Conservation (phyloP, 2,113 vertebrate species). For the Antechinus stuartii region DNA sequence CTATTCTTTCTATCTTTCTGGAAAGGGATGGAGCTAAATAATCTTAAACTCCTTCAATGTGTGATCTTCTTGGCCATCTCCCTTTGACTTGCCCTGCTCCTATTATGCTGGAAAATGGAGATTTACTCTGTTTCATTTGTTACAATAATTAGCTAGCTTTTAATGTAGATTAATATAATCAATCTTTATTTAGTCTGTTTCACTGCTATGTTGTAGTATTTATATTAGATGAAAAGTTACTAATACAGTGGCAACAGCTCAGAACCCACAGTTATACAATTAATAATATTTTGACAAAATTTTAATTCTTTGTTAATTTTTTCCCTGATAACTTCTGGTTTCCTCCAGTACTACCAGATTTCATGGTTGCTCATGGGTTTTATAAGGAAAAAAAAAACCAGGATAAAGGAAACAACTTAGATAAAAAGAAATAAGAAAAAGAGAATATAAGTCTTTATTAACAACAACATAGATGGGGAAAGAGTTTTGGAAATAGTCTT, state of each 20-base stretch:
- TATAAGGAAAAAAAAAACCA: not conserved
- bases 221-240: not conserved
- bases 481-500: not conserved
- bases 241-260: not conserved
- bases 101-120: not conserved
- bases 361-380: not conserved
- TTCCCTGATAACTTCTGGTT: not conserved
- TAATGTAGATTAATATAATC: too few relatives aligned
- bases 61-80: not conserved
- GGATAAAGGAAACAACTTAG: not conserved
- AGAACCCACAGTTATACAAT: not conserved
- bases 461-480: not conserved
- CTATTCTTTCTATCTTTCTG: not conserved
- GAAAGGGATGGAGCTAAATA: not conserved
- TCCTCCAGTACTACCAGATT: not conserved
- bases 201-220: not conserved
- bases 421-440: not conserved
- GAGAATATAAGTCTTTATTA: not conserved
- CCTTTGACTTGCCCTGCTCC: not conserved
- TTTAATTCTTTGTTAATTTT: not conserved
- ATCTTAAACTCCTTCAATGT: not conserved
- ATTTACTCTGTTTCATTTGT: not conserved
- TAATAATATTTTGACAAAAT: not conserved
- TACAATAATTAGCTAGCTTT: not conserved
- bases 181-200: not conserved